Percentiles rank a stretch among this genome's conserved stretches.
Evolutionary conservation across 2,113 vertebrate genomes (phyloP).

Genomic region (Proterorhinus semilunaris): DNA sequence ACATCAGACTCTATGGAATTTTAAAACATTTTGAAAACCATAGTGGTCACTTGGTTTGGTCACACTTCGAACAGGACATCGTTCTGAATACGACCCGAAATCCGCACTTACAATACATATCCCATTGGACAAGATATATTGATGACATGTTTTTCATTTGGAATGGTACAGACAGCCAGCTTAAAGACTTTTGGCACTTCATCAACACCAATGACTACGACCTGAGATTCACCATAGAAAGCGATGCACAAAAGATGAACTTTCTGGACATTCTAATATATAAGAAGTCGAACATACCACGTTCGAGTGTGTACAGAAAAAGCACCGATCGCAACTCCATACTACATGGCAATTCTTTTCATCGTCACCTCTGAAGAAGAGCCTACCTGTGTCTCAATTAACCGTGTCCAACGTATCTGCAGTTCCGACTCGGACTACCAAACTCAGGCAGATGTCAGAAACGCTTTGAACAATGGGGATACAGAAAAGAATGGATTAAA

Average conservation of each 20-base stretch:
- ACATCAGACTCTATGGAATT: neutral
- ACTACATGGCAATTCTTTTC: too few relatives aligned
- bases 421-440: too few relatives aligned
- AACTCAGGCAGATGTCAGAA: too few relatives aligned
- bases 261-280: neutral
- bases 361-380: too few relatives aligned
- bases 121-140: neutral
- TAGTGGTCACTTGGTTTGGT: neutral
- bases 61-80: neutral
- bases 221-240: neutral
- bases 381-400: too few relatives aligned
- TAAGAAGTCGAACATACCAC: too few relatives aligned
- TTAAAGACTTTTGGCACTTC: too few relatives aligned
- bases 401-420: too few relatives aligned
- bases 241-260: neutral
- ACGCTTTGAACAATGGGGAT: too few relatives aligned
- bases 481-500: too few relatives aligned
- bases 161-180: neutral
- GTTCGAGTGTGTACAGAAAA: too few relatives aligned
- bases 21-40: neutral
- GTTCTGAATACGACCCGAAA: neutral
- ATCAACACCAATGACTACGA: neutral
- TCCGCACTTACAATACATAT: neutral
- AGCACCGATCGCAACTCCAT: too few relatives aligned
- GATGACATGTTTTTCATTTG: neutral